Evolutionary conservation across 2,888 invertebrate genomes (phyloP).

Genomic region (Agrenia bidenticulata): DNA sequence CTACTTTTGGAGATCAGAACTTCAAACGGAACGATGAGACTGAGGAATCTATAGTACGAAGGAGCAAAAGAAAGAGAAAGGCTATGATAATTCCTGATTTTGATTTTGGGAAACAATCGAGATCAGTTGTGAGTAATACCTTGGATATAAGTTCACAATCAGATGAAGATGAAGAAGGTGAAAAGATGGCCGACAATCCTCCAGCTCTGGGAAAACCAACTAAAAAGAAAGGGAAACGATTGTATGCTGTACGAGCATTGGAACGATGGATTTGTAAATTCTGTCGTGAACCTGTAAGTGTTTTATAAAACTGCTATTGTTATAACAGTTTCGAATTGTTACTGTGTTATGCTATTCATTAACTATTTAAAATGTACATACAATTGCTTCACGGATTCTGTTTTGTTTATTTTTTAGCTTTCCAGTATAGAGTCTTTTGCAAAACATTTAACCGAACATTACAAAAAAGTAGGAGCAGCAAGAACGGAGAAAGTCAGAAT

Average conservation of each 20-base stretch:
- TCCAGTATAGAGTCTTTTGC: slow-evolving; percentile 26
- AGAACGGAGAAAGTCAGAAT: slow-evolving; percentile 36
- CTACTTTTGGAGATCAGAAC: not conserved
- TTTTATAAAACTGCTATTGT: not conserved
- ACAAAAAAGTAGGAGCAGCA: slow-evolving; percentile 39
- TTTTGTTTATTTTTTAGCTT: slow-evolving; percentile 22
- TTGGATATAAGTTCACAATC: too few species aligned
- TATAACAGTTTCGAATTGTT: not conserved
- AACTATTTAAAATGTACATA: not conserved
- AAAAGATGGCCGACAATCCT: too few species aligned
- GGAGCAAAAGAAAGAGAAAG: not conserved
- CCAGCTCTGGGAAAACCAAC: too few species aligned
- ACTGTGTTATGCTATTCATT: not conserved
- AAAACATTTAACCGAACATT: slow-evolving; percentile 39
- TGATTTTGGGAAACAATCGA: too few species aligned
- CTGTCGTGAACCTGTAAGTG: slow-evolving; percentile 30
- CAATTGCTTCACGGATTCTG: too few species aligned
- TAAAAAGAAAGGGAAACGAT: not conserved
- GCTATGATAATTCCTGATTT: not conserved
- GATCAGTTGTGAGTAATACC: too few species aligned
- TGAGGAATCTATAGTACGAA: not conserved
- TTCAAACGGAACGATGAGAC: not conserved
- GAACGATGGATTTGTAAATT: slow-evolving; percentile 45
- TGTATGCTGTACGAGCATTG: slow-evolving; percentile 19
- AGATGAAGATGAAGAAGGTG: too few species aligned